Conservation (phyloP, 2,113 vertebrate genomes). For the Lanius ludovicianus region DNA sequence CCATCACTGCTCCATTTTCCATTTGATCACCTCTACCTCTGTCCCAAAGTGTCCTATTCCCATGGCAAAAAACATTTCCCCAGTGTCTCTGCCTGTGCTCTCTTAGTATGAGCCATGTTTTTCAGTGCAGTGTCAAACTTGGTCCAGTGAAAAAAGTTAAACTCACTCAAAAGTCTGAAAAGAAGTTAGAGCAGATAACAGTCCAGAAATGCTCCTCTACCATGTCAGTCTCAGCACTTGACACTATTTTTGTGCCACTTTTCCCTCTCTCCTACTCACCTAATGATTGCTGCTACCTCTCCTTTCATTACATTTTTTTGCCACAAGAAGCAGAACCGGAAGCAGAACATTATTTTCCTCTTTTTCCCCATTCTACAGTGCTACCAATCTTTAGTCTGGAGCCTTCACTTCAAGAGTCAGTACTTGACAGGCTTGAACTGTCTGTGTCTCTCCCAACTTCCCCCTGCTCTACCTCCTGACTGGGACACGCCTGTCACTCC, state of each 20-base stretch:
- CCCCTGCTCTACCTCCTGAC: neutral
- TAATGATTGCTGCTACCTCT: neutral
- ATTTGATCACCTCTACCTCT: neutral
- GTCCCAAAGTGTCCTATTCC: neutral
- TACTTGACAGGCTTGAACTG: neutral
- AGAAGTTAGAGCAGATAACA: neutral
- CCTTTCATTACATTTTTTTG: neutral
- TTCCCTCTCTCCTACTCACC: neutral
- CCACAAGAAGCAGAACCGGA: neutral
- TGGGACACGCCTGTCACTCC: neutral
- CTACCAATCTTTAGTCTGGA: neutral
- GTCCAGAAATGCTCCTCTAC: neutral
- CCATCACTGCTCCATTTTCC: neutral
- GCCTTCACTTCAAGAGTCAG: neutral
- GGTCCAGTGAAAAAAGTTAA: neutral
- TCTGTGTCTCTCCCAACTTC: neutral
- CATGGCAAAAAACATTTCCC: neutral
- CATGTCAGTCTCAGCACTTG: neutral
- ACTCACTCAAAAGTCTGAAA: neutral
- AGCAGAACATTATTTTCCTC: neutral
- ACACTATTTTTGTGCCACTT: neutral
- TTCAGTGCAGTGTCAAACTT: neutral
- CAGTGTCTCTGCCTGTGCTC: neutral
- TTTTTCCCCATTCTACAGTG: neutral
- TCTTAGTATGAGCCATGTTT: neutral